Base-by-base conservation (phyloP, 2,888 invertebrate species). In the Lysandra bellargus region DNA sequence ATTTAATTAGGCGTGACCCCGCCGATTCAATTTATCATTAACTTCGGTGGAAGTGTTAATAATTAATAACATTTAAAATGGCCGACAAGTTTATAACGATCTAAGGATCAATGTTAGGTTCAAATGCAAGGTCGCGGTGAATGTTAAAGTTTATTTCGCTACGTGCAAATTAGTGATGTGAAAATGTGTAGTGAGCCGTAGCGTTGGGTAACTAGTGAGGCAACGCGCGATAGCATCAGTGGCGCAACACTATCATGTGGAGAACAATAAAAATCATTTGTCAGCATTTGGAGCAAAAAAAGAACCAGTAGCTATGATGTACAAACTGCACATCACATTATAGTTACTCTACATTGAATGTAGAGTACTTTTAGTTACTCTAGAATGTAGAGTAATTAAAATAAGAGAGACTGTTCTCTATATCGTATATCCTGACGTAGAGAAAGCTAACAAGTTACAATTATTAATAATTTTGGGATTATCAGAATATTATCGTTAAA, bases 121-220 rank as follows among this genome's bases (percentile, higher is more conserved):
- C 79, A 79, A 79, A 60, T 74, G 74, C 79, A 79, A 79, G 79
- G 79, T 61, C 73, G 60, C 40, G 74, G 79, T 79, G 79, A 79
- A 79, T 79, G 79, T 79, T 74, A 79, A 79, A 61, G 60, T 40
- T 37, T 78, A 60, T 78, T 73, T 79, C 79, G 5, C 57, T 76
- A 53, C 69, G 64, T 75, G 76, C 23, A 79, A 76, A 78, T 79
- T 81, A 82, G 82, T 82, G 81, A 82, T 83, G 82, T 80, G 81
- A 83, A 82, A 80, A 81, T 81, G 79, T 80, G 82, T 81, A 78
- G 81, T 81, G 82, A 80, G 81, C 79, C 82, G 81, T 82, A 60
- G 74, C 82, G 82, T 82, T 81, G 80, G 79, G 82, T 80, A 82
- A 82, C 64, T 78, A 75, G 79, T 82, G 80, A 80, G 75, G 83